Conservation (phyloP, 53 echinoderm and acorn worm species). For the Luidia sarsii region DNA sequence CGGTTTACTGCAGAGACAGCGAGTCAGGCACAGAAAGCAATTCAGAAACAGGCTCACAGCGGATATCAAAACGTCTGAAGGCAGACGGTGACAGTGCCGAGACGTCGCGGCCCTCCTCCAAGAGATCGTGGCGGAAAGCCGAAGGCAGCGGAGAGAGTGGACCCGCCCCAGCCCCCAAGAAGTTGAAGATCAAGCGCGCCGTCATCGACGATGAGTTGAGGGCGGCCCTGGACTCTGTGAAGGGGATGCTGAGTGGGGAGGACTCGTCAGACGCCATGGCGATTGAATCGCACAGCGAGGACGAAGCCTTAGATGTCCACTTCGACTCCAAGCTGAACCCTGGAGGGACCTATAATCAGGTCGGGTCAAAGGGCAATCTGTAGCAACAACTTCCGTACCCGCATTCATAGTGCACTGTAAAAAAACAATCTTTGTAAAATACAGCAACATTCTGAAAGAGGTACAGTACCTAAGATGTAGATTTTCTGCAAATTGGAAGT, state of each 20-base stretch:
- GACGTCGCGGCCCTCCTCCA: neutral
- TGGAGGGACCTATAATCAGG: too few relatives aligned
- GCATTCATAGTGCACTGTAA: too few relatives aligned
- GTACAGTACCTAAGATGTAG: too few relatives aligned
- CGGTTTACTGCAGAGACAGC: slow-evolving; percentile 6
- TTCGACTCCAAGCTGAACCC: slow-evolving; percentile 15
- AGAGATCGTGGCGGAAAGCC: slow-evolving; percentile 29
- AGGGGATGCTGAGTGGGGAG: slow-evolving; percentile 17
- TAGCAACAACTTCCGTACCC: too few relatives aligned
- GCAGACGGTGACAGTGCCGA: neutral
- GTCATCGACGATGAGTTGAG: slow-evolving; percentile 18
- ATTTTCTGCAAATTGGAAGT: too few relatives aligned
- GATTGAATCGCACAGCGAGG: slow-evolving; percentile 65
- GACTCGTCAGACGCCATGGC: slow-evolving; percentile 21
- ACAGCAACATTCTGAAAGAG: too few relatives aligned
- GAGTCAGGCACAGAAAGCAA: neutral
- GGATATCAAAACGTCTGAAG: neutral
- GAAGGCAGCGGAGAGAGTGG: neutral
- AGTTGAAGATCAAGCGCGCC: slow-evolving; percentile 21
- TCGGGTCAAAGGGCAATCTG: too few relatives aligned
- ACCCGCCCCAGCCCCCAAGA: neutral
- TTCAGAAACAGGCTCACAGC: neutral
- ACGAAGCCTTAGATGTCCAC: slow-evolving; percentile 57
- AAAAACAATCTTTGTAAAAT: too few relatives aligned
- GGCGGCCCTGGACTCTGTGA: neutral